A percentile compares a stretch with the other conserved stretches of the same genome.
Evolutionary conservation across 2,888 invertebrate genomes (phyloP).

Genomic region (Harpagoxenus sublaevis): DNA sequence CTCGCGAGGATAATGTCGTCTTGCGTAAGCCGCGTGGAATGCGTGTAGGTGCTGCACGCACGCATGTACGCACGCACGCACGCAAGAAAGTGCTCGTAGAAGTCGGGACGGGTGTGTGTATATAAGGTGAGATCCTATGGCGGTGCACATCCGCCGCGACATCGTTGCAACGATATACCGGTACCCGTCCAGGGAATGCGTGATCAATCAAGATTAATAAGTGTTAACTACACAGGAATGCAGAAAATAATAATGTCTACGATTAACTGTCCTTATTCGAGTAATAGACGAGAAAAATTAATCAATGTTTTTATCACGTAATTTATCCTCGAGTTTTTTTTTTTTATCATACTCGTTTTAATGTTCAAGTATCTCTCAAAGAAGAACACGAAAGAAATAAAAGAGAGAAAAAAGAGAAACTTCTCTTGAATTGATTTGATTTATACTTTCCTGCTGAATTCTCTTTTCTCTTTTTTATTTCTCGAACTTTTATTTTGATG

Average conservation of each 20-base stretch:
- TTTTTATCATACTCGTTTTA: not conserved
- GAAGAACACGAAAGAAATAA: not conserved
- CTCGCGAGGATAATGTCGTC: conserved; percentile 70
- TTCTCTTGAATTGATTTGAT: not conserved
- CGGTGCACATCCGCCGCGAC: conserved; percentile 57
- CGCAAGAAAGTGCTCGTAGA: conserved; percentile 8
- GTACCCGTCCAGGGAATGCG: conserved; percentile 3
- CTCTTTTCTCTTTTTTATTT: not conserved
- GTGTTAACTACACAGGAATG: conserved; percentile 44
- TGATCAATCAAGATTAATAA: conserved; percentile 52
- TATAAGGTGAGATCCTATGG: conserved; percentile 44
- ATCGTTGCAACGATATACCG: conserved; percentile 42
- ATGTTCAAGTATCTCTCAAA: not conserved
- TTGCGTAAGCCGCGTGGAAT: conserved; percentile 73
- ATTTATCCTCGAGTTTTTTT: not conserved
- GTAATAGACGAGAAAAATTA: not conserved
- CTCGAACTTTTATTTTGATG: not conserved
- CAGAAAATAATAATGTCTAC: conserved; percentile 7
- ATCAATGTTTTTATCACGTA: conserved; percentile 4
- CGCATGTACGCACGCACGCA: conserved; percentile 20
- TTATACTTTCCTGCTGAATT: not conserved
- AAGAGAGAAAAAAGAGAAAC: not conserved
- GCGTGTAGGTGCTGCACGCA: conserved; percentile 67
- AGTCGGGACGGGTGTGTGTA: conserved; percentile 21
- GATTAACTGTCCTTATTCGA: conserved; percentile 10